Percentiles rank a stretch among this genome's conserved stretches.
These are phyloP conservation scores for Strigamia maritima DNA, from an alignment of 2,888 invertebrate species.

Conservation along the genomic window DNA sequence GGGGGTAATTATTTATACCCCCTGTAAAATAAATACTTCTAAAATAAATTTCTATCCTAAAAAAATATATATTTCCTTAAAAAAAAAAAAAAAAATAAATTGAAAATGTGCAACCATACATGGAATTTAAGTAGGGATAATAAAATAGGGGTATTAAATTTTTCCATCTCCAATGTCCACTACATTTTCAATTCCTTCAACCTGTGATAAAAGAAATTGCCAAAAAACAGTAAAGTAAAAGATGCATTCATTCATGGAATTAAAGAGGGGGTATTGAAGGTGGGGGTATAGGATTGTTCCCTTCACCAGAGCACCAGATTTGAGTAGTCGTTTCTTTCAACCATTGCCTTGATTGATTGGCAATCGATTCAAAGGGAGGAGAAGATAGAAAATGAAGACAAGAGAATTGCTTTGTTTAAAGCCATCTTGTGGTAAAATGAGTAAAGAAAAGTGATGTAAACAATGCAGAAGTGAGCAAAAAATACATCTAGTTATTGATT, in stretches of 20 bases:
- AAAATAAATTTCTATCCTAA: too few species aligned
- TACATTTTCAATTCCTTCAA: neutral
- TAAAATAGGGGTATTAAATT: conserved; percentile 10
- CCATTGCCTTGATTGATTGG: conserved; percentile 31
- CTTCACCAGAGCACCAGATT: neutral
- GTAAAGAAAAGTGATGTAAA: neutral
- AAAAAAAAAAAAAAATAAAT: neutral
- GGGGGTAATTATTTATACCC: neutral
- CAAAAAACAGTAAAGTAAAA: neutral
- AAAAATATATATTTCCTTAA: too few species aligned
- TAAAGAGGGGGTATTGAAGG: conserved; percentile 7
- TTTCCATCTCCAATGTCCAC: neutral
- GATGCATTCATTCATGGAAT: conserved; percentile 30
- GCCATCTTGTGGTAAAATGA: neutral
- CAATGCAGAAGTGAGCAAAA: neutral
- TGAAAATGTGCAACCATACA: neutral
- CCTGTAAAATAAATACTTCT: neutral
- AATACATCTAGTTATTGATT: neutral
- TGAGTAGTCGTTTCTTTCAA: conserved; percentile 28
- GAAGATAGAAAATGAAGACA: neutral
- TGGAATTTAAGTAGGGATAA: neutral
- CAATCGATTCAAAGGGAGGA: neutral
- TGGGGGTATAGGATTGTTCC: conserved; percentile 8
- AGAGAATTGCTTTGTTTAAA: conserved; percentile 27
- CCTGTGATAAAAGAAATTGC: neutral